Base-by-base conservation (phyloP, 1,140 invertebrate species). In the Hylaeus volcanicus region DNA sequence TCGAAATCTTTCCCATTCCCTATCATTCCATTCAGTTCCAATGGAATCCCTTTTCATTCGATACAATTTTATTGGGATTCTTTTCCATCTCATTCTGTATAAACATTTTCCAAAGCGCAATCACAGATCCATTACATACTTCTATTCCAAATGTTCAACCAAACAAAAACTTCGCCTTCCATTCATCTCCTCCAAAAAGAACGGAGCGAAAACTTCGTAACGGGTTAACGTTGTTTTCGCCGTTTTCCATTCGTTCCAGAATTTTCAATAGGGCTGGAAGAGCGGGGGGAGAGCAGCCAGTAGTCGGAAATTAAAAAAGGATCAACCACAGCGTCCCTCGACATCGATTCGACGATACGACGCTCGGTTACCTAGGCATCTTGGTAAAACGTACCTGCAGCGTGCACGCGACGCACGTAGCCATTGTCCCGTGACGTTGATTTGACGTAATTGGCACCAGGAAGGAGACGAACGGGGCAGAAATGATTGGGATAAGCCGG, bases 401-500 rank as follows among this genome's bases (percentile, higher is more conserved):
- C n/a, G 45, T 68, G 69, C 78, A 79, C 65, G 65, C 64, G 78
- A 77, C 78, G 79, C 63, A 83, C 68, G 72, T 73, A 64, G 56
- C 48, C 77, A 92, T 93, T 93, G 91, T 92, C 80, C 81, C 82
- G 79, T 92, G 93, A 93, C 92, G 81, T 92, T 93, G 92, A 93
- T 93, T 92, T 90, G 93, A 88, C 90, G 89, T 93, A 93, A 93
- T 93, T 93, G 93, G 92, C 91, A 93, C 91, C 91, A 91, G 91
- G 89, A 90, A 90, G 87, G 88, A 90, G 88, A 81, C 87, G 89
- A 89, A 78, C 89, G 86, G 90, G 90, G 79, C 83, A 90, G 88
- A 89, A 93, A 93, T 93, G 93, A 93, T 93, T 93, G 92, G 92
- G 92, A 93, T 93, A 93, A 93, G 92, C 92, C 85, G 89, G 88